These are phyloP conservation scores for Pachyseris speciosa DNA, from an alignment of 64 coral and sea anemone genomes.

Conservation along the genomic window DNA sequence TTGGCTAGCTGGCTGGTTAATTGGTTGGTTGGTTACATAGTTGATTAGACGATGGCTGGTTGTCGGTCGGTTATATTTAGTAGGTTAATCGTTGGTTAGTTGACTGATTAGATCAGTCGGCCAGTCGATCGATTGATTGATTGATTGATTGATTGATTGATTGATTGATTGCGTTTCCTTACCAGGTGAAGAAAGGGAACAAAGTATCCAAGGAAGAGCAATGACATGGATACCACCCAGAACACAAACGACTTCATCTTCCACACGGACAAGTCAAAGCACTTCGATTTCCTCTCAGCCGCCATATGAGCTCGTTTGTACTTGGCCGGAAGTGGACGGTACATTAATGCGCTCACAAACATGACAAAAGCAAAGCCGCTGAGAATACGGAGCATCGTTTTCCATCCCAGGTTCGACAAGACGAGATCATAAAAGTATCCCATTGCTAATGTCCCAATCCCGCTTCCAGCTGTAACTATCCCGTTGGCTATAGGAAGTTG, in stretches of 20 bases:
- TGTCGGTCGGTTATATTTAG: background rate
- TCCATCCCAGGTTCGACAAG: conserved; percentile 69
- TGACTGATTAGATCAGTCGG: background rate
- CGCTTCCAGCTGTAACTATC: conserved; percentile 72
- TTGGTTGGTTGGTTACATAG: background rate
- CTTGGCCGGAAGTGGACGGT: conserved; percentile 51
- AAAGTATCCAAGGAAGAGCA: conserved; percentile 85
- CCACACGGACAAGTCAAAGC: conserved; percentile 81
- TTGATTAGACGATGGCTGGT: background rate
- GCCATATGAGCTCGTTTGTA: conserved; percentile 24
- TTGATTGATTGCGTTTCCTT: background rate
- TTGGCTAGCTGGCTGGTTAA: background rate
- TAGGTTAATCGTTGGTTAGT: background rate
- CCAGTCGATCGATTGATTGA: background rate
- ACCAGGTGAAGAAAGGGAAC: conserved; percentile 92
- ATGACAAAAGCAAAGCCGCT: conserved; percentile 56
- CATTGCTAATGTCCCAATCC: conserved; percentile 71
- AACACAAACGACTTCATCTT: conserved; percentile 74
- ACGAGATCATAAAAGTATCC: conserved; percentile 75
- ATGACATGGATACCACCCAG: conserved; percentile 84
- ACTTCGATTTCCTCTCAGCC: background rate
- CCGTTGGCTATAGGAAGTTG: conserved; percentile 77
- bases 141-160: background rate
- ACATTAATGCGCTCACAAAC: conserved; percentile 63
- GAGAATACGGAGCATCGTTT: conserved; percentile 66